Percentiles rank a stretch among this genome's conserved stretches.
phyloP scores from a whole-genome alignment of 1,140 invertebrate genomes.

The Scylla paramamosain region DNA sequence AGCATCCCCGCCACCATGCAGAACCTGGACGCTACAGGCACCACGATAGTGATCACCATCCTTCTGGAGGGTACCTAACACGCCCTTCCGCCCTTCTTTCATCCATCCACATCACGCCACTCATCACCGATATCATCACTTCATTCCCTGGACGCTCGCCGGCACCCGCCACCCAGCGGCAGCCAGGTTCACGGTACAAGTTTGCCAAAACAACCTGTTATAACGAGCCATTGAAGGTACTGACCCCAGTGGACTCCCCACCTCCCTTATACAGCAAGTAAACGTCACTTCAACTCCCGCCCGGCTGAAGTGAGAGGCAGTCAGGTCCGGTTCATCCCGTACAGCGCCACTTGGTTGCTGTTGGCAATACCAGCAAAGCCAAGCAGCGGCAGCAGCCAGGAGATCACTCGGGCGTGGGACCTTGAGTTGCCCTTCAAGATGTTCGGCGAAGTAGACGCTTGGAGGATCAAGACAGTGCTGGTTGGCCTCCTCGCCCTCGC shows the following conservation, averaged over 20 bases:
- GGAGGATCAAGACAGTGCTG: slow-evolving; percentile 68
- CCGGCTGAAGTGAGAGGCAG: neutral
- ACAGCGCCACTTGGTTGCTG: neutral
- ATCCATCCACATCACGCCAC: neutral
- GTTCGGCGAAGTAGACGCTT: slow-evolving; percentile 66
- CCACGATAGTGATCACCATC: slow-evolving; percentile 72
- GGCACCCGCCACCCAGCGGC: neutral
- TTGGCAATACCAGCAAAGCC: neutral
- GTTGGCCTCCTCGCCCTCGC: slow-evolving; percentile 43
- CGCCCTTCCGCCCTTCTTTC: neutral
- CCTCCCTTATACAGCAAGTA: slow-evolving; percentile 11
- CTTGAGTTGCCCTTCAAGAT: slow-evolving; percentile 57
- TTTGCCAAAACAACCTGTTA: neutral
- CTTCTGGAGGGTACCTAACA: slow-evolving; percentile 71
- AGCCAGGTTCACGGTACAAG: neutral
- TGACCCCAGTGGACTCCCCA: slow-evolving; percentile 7
- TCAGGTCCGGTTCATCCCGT: neutral
- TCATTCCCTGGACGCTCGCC: neutral
- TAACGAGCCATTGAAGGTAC: neutral
- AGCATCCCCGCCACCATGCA: slow-evolving; percentile 61
- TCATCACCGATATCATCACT: slow-evolving; percentile 21
- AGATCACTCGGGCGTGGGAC: slow-evolving; percentile 51
- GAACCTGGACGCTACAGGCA: slow-evolving; percentile 70
- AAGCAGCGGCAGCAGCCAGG: neutral
- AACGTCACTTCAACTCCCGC: slow-evolving; percentile 4